These are phyloP conservation scores for Hyppa rectilinea DNA, from an alignment of 2,888 invertebrate genomes.

Conservation along the genomic window DNA sequence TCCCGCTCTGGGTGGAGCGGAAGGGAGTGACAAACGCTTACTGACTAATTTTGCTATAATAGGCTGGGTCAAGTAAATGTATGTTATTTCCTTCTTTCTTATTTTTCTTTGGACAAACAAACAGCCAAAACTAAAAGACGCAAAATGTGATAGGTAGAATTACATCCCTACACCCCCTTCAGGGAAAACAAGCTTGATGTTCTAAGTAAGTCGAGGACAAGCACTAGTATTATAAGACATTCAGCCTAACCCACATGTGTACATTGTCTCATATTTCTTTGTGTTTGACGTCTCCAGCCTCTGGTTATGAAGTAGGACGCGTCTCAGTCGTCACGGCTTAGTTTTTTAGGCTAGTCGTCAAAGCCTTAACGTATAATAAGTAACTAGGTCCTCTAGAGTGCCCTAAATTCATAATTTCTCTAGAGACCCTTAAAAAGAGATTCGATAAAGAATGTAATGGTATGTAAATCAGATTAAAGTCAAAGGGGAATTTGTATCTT, in stretches of 20 bases:
- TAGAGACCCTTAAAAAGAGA: constrained; percentile 17
- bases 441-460: constrained; percentile 24
- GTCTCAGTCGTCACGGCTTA: constrained; percentile 33
- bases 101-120: too few relatives aligned
- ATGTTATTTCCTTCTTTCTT: too few relatives aligned
- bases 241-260: constrained; percentile 28
- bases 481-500: neutral
- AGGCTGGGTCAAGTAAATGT: too few relatives aligned
- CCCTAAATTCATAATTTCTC: constrained; percentile 47
- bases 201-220: constrained; percentile 7
- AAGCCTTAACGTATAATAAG: constrained; percentile 4
- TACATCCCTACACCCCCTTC: too few relatives aligned
- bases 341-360: constrained; percentile 23
- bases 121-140: too few relatives aligned
- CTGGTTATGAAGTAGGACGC: constrained; percentile 43
- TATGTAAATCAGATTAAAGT: constrained; percentile 9
- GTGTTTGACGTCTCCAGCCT: constrained; percentile 13
- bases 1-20: too few relatives aligned
- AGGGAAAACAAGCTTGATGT: neutral
- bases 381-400: neutral
- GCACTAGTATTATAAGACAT: constrained; percentile 25
- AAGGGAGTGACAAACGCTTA: too few relatives aligned
- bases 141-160: too few relatives aligned
- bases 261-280: constrained; percentile 50
- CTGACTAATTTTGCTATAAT: too few relatives aligned